Conservation (phyloP, 1,140 invertebrate genomes). For the Bombus difficillimus region DNA sequence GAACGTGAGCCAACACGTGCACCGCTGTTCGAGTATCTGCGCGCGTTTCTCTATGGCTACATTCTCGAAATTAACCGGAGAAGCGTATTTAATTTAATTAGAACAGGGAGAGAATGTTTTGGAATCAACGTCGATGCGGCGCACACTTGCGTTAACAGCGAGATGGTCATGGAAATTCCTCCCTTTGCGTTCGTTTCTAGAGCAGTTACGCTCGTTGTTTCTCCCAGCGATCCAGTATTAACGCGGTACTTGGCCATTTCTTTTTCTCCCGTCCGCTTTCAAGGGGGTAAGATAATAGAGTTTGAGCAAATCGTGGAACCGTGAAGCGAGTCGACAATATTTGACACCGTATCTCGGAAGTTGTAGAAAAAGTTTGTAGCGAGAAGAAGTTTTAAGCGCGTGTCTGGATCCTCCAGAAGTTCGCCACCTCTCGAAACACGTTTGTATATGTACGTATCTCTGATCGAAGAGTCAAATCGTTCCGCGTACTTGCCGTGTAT, state of each 20-base stretch:
- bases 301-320: neutral
- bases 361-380: neutral
- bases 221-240: too few relatives aligned
- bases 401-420: constrained; percentile 22
- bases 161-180: constrained; percentile 9
- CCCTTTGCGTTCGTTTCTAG: constrained; percentile 49
- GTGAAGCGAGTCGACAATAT: neutral
- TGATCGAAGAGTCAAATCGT: neutral
- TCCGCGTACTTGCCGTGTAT: neutral
- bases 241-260: too few relatives aligned
- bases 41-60: constrained; percentile 34
- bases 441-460: neutral
- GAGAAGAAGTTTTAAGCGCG: constrained; percentile 33
- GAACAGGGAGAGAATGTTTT: constrained; percentile 36
- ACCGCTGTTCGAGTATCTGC: constrained; percentile 39
- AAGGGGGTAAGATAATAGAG: constrained; percentile 15
- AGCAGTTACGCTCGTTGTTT: neutral
- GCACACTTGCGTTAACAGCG: neutral
- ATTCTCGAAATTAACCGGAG: constrained; percentile 53
- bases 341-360: neutral
- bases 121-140: constrained; percentile 34
- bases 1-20: constrained; percentile 52
- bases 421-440: neutral
- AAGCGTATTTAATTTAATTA: constrained; percentile 58
- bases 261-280: too few relatives aligned